Percentiles rank a stretch among this genome's conserved stretches.
phyloP scores from a whole-genome alignment of 2,797 vertebrate species.

The Coccyzus lansbergi region DNA sequence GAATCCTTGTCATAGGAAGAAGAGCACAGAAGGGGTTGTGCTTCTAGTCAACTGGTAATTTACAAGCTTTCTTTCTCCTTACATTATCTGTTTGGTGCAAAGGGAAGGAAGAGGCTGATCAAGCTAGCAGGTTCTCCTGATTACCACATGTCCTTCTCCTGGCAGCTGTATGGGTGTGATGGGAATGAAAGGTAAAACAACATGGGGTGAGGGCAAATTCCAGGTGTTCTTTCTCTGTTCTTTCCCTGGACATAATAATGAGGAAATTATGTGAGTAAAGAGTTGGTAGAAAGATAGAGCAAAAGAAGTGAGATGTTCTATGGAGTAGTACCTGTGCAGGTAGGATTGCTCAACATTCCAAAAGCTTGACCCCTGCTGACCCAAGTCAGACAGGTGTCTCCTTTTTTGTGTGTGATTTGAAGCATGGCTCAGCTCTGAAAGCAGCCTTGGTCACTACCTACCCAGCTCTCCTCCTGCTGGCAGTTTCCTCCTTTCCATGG shows the following conservation, averaged over 20 bases:
- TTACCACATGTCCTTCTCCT: rapidly evolving
- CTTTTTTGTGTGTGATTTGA: not conserved
- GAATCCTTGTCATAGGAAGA: not conserved
- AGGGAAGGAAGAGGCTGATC: not conserved
- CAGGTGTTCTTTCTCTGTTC: not conserved
- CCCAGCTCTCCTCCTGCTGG: not conserved
- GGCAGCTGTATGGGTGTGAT: not conserved
- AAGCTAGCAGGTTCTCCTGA: not conserved
- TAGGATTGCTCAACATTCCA: rapidly evolving
- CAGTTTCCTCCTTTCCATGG: not conserved
- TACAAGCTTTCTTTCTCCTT: not conserved
- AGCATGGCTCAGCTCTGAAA: not conserved
- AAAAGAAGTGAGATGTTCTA: rapidly evolving
- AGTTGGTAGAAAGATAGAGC: not conserved
- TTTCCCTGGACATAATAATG: not conserved
- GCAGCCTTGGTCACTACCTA: not conserved
- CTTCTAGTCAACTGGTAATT: not conserved
- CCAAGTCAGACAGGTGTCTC: not conserved
- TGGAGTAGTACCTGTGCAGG: rapidly evolving
- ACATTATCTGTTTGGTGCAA: not conserved
- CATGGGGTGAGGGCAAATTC: not conserved
- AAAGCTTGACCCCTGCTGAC: not conserved
- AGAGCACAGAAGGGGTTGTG: not conserved
- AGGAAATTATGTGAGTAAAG: not conserved
- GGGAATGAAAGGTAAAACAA: not conserved